These are phyloP conservation scores for Eupithecia pulchellata DNA, from an alignment of 2,888 invertebrate species.

Conservation along the genomic window DNA sequence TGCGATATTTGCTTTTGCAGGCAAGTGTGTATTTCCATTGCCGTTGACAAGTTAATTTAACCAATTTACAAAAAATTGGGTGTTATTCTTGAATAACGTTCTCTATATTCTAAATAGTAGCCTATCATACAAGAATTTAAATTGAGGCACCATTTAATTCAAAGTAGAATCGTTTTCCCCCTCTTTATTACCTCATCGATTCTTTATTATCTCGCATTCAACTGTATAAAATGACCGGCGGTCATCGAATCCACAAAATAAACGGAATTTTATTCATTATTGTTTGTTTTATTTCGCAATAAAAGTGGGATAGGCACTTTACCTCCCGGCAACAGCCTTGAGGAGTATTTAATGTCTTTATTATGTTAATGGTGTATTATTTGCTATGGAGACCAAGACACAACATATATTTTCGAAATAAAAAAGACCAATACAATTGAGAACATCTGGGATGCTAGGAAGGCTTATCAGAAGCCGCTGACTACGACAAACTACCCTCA, in stretches of 20 bases:
- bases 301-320: constrained; percentile 40
- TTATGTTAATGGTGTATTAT: constrained; percentile 42
- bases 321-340: constrained; percentile 38
- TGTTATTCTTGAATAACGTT: background rate
- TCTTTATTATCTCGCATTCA: constrained; percentile 9
- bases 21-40: too few species aligned
- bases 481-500: too few species aligned
- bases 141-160: background rate
- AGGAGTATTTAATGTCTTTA: constrained; percentile 39
- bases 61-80: too few species aligned
- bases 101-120: background rate
- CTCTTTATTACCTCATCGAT: background rate
- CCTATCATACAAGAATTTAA: background rate
- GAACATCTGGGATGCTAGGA: too few species aligned
- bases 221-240: constrained; percentile 26
- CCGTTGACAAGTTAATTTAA: too few species aligned
- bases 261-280: constrained; percentile 49
- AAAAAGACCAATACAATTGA: too few species aligned
- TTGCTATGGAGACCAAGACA: background rate
- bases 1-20: too few species aligned
- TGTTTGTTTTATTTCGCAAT: constrained; percentile 47
- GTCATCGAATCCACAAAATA: constrained; percentile 31
- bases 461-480: too few species aligned
- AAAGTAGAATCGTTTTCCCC: background rate
- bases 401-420: too few species aligned